A percentile compares a stretch with the other conserved stretches of the same genome.
Evolutionary conservation across 2,797 vertebrate genomes (phyloP).

Genomic region (Channallabes apus): DNA sequence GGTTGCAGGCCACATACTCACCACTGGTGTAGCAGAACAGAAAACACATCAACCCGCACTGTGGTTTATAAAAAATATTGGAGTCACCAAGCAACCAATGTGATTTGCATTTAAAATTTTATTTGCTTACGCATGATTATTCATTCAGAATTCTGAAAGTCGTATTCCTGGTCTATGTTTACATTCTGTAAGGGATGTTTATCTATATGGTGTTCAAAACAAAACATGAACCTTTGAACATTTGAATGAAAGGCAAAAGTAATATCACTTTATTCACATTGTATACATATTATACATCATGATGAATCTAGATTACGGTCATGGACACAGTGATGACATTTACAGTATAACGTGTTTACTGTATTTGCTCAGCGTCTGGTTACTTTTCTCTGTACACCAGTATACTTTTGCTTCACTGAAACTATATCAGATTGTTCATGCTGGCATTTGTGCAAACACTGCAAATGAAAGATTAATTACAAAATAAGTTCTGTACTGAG

Average conservation of each 20-base stretch:
- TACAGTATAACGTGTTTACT: neutral
- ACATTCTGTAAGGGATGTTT: neutral
- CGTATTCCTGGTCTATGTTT: neutral
- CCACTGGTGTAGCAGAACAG: no score
- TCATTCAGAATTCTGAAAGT: neutral
- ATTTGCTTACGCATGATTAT: neutral
- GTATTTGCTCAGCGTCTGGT: neutral
- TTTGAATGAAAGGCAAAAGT: neutral
- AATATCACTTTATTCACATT: neutral
- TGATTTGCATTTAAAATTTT: constrained; percentile 15
- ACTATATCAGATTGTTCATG: neutral
- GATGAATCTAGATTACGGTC: neutral
- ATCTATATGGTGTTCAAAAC: neutral
- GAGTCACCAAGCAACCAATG: constrained; percentile 12
- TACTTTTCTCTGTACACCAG: neutral
- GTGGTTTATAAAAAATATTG: neutral
- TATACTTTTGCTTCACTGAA: neutral
- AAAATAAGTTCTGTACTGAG: neutral
- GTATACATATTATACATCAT: neutral
- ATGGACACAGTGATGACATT: neutral
- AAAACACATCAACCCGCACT: neutral
- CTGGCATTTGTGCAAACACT: neutral
- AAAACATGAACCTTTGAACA: neutral
- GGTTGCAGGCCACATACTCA: neutral
- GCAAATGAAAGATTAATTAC: neutral